A percentile compares a stretch with the other conserved stretches of the same genome.
These are phyloP conservation scores for Cettia cetti DNA, from an alignment of 2,113 vertebrate species.

Conservation along the genomic window DNA sequence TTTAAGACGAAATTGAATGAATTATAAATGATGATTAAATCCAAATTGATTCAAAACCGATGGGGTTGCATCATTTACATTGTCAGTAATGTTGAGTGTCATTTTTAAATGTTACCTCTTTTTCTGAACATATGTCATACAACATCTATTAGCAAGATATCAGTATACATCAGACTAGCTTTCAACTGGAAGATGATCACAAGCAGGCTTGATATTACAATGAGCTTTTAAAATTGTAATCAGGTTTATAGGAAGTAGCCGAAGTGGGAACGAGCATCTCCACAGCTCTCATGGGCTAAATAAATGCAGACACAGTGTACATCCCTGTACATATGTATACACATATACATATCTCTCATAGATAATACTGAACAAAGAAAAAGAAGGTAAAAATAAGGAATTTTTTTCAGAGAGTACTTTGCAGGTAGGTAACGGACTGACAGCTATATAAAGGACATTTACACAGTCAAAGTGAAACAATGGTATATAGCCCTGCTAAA, in stretches of 20 bases:
- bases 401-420: neutral
- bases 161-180: neutral
- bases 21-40: conserved; percentile 69
- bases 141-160: neutral
- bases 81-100: neutral
- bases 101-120: neutral
- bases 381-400: neutral
- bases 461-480: neutral
- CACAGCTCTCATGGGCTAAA: neutral
- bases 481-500: neutral
- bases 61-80: neutral
- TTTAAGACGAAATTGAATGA: conserved; percentile 57
- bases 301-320: neutral
- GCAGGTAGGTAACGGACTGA: neutral
- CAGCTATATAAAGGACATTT: neutral
- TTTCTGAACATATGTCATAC: neutral
- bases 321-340: neutral
- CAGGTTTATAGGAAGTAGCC: neutral
- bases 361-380: neutral
- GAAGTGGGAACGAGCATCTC: neutral
- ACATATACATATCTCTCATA: neutral
- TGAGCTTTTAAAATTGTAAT: neutral
- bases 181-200: neutral
- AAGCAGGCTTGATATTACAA: neutral
- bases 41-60: conserved; percentile 47